A percentile compares a stretch with the other conserved stretches of the same genome.
phyloP scores from a whole-genome alignment of 2,113 vertebrate species.

The Gavia stellata region DNA sequence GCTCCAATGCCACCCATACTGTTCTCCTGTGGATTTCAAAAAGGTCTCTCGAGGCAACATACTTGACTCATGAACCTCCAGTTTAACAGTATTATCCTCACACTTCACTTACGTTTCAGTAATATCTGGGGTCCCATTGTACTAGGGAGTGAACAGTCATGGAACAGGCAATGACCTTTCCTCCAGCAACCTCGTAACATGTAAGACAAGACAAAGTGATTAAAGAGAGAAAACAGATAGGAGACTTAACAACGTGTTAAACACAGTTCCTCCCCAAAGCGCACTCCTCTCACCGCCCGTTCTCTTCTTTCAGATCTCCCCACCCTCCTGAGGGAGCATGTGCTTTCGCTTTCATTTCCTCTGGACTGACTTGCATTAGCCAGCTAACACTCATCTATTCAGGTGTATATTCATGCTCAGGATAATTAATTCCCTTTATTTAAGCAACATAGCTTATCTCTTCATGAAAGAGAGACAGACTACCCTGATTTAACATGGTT shows the following conservation, averaged over 20 bases:
- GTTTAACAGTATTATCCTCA: background rate
- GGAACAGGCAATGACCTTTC: background rate
- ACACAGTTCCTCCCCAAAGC: background rate
- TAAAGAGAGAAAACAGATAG: background rate
- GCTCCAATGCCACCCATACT: rapidly evolving
- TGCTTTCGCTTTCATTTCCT: background rate
- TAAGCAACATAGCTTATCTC: background rate
- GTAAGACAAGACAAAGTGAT: background rate
- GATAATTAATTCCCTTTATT: background rate
- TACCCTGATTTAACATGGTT: background rate
- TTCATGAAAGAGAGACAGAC: background rate
- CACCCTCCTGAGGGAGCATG: background rate
- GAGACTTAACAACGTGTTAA: background rate
- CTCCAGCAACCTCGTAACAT: background rate
- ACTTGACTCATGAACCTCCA: background rate
- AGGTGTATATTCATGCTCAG: background rate
- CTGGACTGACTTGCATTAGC: background rate
- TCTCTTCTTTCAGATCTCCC: background rate
- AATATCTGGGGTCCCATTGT: background rate
- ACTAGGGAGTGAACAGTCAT: background rate
- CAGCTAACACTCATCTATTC: background rate
- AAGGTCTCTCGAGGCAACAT: background rate
- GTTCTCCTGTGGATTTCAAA: background rate
- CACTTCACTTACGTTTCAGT: background rate
- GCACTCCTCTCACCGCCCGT: background rate